Conservation (phyloP, 2,113 vertebrate genomes). For the Cyphomyrus discorhynchus region DNA sequence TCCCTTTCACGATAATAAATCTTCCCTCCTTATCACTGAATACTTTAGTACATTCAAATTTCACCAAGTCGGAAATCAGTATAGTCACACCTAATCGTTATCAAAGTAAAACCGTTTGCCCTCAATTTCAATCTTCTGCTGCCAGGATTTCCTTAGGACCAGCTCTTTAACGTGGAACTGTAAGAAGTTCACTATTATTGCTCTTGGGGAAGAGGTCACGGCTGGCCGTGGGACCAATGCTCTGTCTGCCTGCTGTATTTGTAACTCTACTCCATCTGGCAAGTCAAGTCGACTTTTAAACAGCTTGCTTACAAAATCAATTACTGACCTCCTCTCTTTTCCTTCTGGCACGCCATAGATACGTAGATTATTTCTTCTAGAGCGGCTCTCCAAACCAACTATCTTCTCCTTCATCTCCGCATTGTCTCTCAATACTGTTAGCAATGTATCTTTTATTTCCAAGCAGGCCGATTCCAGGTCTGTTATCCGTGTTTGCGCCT, state of each 20-base stretch:
- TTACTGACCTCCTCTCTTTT: background rate
- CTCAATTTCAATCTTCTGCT: background rate
- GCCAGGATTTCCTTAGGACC: background rate
- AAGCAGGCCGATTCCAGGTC: background rate
- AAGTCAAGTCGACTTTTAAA: background rate
- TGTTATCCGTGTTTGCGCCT: background rate
- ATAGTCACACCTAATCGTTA: background rate
- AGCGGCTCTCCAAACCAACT: background rate
- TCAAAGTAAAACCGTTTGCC: background rate
- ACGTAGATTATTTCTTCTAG: background rate
- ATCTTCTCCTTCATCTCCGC: background rate
- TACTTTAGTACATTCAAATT: background rate
- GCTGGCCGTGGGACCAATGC: background rate
- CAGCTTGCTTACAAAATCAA: background rate
- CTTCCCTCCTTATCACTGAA: no score
- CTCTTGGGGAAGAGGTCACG: background rate
- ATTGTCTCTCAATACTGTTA: background rate
- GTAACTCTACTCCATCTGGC: background rate
- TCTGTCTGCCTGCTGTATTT: background rate
- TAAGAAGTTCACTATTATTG: background rate
- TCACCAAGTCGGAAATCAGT: background rate
- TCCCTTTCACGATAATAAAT: no score
- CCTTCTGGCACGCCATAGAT: background rate
- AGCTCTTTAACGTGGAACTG: background rate
- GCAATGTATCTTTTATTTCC: background rate